Conservation (phyloP, 2,888 invertebrate genomes). For the Esperia sulphurella region DNA sequence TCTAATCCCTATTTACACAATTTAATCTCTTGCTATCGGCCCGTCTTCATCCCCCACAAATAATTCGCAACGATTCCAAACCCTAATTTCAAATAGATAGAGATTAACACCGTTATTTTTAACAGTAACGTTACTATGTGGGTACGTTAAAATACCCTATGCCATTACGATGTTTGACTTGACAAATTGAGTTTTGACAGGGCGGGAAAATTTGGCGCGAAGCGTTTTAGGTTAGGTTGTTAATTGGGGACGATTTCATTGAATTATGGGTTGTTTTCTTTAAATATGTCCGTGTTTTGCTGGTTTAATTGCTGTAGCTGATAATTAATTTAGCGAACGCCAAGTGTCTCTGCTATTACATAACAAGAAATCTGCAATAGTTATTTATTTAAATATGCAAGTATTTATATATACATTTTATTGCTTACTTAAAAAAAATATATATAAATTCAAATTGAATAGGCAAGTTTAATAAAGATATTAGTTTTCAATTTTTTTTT, state of each 20-base stretch:
- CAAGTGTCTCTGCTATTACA: neutral
- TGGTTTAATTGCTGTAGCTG: constrained; percentile 1
- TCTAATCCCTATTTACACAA: constrained; percentile 77
- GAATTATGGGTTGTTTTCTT: constrained; percentile 37
- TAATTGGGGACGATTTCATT: constrained; percentile 48
- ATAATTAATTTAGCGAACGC: constrained; percentile 2
- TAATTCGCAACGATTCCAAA: constrained; percentile 36
- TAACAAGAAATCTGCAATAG: too few species aligned
- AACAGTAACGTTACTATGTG: constrained; percentile 21
- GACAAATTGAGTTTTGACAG: constrained; percentile 78
- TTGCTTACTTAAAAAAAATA: too few species aligned
- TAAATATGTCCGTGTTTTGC: constrained; percentile 33
- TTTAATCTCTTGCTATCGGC: constrained; percentile 56
- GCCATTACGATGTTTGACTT: constrained; percentile 69
- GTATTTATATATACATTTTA: too few species aligned
- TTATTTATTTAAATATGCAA: too few species aligned
- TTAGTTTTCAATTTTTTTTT: too few species aligned
- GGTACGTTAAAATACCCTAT: constrained; percentile 45
- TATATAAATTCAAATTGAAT: too few species aligned
- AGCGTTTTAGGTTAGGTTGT: constrained; percentile 43
- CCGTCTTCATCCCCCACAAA: constrained; percentile 26
- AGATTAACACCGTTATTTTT: constrained; percentile 27
- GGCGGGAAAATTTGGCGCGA: constrained; percentile 57
- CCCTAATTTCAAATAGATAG: constrained; percentile 44
- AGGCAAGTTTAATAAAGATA: too few species aligned